phyloP scores from a whole-genome alignment of 2,797 vertebrate species.

The Brotula barbata region DNA sequence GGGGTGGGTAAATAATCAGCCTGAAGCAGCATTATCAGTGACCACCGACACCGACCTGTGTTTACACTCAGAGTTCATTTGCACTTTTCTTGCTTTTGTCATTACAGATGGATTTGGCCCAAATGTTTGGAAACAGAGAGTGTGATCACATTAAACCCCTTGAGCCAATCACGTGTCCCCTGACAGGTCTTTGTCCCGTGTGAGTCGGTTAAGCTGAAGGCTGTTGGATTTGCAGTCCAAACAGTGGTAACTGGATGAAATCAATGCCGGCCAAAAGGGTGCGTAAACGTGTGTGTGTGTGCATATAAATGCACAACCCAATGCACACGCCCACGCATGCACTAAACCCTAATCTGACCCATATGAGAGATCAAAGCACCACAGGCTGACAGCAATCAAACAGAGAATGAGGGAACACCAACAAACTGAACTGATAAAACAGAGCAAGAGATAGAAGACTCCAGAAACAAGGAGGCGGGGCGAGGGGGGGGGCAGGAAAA shows the following conservation, averaged over 20 bases:
- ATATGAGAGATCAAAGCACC: conserved; percentile 74
- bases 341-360: conserved; percentile 65
- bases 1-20: conserved; percentile 63
- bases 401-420: conserved; percentile 58
- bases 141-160: conserved; percentile 43
- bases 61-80: conserved; percentile 41
- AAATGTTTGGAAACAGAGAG: conserved; percentile 37
- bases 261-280: conserved; percentile 38
- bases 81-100: conserved; percentile 34
- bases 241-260: conserved; percentile 51
- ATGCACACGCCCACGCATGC: conserved; percentile 25
- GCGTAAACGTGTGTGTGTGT: conserved; percentile 17
- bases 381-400: conserved; percentile 56
- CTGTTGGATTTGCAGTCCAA: conserved; percentile 56
- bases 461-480: conserved; percentile 27
- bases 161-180: conserved; percentile 48
- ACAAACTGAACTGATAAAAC: conserved; percentile 65
- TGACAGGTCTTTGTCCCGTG: conserved; percentile 41
- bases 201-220: conserved; percentile 50
- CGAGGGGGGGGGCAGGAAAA: neutral
- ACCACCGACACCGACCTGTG: conserved; percentile 25
- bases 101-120: neutral
- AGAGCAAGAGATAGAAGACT: conserved; percentile 35
- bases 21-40: conserved; percentile 48
- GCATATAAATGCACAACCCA: conserved; percentile 10